A percentile compares a stretch with the other conserved stretches of the same genome.
These are phyloP conservation scores for Buphagus erythrorhynchus DNA, from an alignment of 2,797 vertebrate genomes.

Conservation along the genomic window DNA sequence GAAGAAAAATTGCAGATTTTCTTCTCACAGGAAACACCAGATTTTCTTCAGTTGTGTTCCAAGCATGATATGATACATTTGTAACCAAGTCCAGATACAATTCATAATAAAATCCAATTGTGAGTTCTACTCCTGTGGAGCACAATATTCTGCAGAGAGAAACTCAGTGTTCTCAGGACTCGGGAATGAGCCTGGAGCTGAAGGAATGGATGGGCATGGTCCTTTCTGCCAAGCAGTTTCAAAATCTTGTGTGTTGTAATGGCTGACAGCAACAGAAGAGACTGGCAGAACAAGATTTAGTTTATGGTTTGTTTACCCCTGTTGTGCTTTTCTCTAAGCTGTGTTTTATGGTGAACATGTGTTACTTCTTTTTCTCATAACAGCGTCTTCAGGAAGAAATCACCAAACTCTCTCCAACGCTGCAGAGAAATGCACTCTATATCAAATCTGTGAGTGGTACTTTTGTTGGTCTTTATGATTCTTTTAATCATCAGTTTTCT, in stretches of 20 bases:
- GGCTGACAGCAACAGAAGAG: not conserved
- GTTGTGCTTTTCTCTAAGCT: not conserved
- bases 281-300: not conserved
- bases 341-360: not conserved
- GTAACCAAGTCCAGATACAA: not conserved
- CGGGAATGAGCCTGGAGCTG: not conserved
- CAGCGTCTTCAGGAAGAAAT: constrained; percentile 98
- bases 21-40: not conserved
- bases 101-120: not conserved
- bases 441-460: constrained; percentile 92
- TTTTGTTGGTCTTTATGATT: not conserved
- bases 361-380: not conserved
- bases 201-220: not conserved
- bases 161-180: not conserved
- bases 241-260: not conserved
- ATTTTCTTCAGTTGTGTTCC: not conserved
- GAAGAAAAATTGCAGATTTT: not conserved
- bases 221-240: not conserved
- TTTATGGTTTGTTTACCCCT: not conserved
- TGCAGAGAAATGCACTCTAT: constrained; percentile 97
- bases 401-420: constrained; percentile 92
- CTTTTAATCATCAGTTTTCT: not conserved
- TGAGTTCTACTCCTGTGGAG: not conserved
- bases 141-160: not conserved
- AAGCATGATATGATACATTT: not conserved